These are phyloP conservation scores for Squalus acanthias DNA, from an alignment of 2,797 vertebrate genomes.

Conservation along the genomic window DNA sequence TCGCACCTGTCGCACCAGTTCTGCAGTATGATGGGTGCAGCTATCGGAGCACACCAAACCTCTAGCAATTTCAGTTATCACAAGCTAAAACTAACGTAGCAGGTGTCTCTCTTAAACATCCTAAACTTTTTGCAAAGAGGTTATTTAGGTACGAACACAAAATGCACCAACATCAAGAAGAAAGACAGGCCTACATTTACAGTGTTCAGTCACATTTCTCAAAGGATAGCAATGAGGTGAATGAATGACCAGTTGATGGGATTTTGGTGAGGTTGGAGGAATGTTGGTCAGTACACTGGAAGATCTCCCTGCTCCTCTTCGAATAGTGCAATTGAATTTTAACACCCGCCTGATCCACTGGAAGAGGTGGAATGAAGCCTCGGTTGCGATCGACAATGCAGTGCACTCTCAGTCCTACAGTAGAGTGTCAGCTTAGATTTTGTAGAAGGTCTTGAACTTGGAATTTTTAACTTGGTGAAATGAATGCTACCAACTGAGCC, in stretches of 20 bases:
- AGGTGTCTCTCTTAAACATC: neutral
- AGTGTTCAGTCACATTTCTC: neutral
- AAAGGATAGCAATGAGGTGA: neutral
- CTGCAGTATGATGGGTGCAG: neutral
- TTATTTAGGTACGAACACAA: neutral
- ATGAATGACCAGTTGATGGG: neutral
- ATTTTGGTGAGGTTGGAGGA: neutral
- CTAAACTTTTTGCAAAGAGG: neutral
- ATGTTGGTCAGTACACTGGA: neutral
- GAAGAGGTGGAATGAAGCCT: neutral
- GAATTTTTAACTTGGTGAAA: neutral
- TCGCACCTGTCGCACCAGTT: too few species aligned
- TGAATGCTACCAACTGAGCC: neutral
- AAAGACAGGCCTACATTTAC: neutral
- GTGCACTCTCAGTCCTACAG: neutral
- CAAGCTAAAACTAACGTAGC: neutral
- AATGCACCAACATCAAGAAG: neutral
- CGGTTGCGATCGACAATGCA: neutral
- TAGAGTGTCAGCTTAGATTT: neutral
- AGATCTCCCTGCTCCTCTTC: neutral
- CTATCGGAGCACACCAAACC: neutral
- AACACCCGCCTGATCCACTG: neutral
- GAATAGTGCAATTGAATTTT: neutral
- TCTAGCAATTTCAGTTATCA: neutral
- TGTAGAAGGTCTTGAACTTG: too few species aligned